Base-by-base conservation (phyloP, 2,888 invertebrate species). In the Apamea sordens region DNA sequence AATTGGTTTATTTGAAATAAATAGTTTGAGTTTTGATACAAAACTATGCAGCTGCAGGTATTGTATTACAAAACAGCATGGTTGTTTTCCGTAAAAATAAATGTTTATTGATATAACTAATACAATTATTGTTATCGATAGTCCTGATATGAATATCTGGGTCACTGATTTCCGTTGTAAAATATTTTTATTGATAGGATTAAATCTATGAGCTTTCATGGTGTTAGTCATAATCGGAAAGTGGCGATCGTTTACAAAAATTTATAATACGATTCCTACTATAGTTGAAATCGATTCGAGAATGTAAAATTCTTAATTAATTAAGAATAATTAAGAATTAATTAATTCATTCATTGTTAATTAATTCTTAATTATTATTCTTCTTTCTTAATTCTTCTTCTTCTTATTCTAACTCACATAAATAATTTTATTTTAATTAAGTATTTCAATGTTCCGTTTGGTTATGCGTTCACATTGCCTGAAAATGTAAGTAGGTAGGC, bases 91-190 rank as follows among this genome's bases (percentile, higher is more conserved):
- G 6, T 75, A 47, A 61, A 76, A 32, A 82, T 36, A 63, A 64
- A 47, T 69, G 61, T 77, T 64, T 75, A 80, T 76, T 41, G 59
- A 50, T 13, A 65, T 59, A 72, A 65, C 64, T 69, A 69, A 72
- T 69, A 73, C 65, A 70, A 83, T 83, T 84, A 82, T 83, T 86
- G 81, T 76, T 91, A 89, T 89, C 88, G 85, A 83, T 86, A 80
- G 82, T 72, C 65, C 68, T 63, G 83, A 87, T 82, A 85, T 44
- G 77, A 77, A 83, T 87, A 90, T 89, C 79, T 89, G 73, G 89
- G 89, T 90, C 88, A 89, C 68, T 70, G 83, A 50, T 84, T 81
- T 83, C 24, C 67, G 72, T 78, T 83, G 77, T 84, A 79, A 77
- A 77, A 61, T 72, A 47, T 47, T 73, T 84, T 68, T 77, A 79